Base-by-base conservation (phyloP, 2,113 vertebrate genomes). In the Myiozetetes cayanensis region DNA sequence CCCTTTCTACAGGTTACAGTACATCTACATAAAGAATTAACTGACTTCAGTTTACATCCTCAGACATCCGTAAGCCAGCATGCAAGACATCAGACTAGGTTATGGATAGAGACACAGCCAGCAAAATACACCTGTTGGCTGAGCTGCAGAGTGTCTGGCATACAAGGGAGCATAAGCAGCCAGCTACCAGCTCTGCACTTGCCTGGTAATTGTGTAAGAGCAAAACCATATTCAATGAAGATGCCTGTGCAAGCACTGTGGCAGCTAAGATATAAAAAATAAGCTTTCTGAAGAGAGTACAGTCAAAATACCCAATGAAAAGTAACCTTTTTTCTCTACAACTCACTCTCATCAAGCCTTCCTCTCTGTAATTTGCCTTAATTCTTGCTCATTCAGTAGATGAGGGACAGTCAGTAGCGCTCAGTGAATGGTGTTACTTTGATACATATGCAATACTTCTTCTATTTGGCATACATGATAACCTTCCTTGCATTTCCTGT, bases 1-100 rank as follows among this genome's bases (percentile, higher is more conserved):
- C 39, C 27, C 41, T 52, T 67, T 44, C 56, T 35, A 76, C 4
- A 58, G 12, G 9, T 49, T 37, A 70, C 25, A 28, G 31, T 25
- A 33, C 24, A 28, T 4, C 21, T 27, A 11, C 19, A 46, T 35
- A 46, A 72, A 90, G 39, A 85, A 80, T 39, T 28, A 76, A 62
- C 8, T 59, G 21, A 68, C 35, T 47, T 58, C 19, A 28, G 11
- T 63, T 82, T 62, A 66, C 14, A 53, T 59, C 46, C 55, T 50
- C 43, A 67, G 63, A 50, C 10, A 81, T 18, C 19, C 28, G n/a
- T 0, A 0, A 80, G 25, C 21, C 50, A 86, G 55, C 12, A 8
- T 3, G 3, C 14, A 75, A 66, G 76, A 50, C 9, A 13, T 18
- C 47, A 67, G 46, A 47, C 4, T 25, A 62, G 43, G 21, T 50